A percentile compares a stretch with the other conserved stretches of the same genome.
Evolutionary conservation across 2,113 vertebrate genomes (phyloP).

Genomic region (Nestor notabilis): DNA sequence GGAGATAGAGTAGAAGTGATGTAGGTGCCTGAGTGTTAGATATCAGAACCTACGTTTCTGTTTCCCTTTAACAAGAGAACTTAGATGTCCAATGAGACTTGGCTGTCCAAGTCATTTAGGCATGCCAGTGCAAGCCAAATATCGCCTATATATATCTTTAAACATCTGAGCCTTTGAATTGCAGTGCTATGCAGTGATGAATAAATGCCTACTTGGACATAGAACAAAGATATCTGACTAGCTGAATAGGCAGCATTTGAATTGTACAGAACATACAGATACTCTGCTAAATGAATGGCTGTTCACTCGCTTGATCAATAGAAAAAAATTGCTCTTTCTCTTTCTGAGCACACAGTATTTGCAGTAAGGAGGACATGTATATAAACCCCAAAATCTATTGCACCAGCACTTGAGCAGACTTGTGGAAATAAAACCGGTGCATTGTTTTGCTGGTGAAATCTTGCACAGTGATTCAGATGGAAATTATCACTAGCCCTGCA

Average conservation of each 20-base stretch:
- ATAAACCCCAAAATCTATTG: slow-evolving; percentile 15
- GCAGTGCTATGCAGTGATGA: slow-evolving; percentile 15
- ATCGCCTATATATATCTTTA: slow-evolving; percentile 51
- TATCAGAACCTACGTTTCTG: neutral
- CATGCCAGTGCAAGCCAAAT: neutral
- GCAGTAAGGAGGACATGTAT: slow-evolving; percentile 23
- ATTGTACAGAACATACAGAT: slow-evolving; percentile 58
- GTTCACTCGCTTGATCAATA: slow-evolving; percentile 44
- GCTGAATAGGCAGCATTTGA: slow-evolving; percentile 60
- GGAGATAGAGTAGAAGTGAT: neutral
- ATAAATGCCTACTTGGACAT: slow-evolving; percentile 62
- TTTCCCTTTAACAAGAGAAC: neutral
- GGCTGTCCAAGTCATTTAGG: neutral
- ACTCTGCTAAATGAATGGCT: slow-evolving; percentile 50
- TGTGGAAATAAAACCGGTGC: slow-evolving; percentile 8
- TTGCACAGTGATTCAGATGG: neutral
- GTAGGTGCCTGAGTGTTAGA: neutral
- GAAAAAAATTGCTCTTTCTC: slow-evolving; percentile 60
- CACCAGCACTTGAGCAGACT: neutral
- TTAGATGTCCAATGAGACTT: neutral
- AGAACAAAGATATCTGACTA: slow-evolving; percentile 59
- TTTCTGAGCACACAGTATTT: slow-evolving; percentile 36
- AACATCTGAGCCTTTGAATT: slow-evolving; percentile 64
- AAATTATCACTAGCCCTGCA: neutral
- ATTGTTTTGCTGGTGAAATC: neutral